phyloP scores from a whole-genome alignment of 2,888 invertebrate genomes.

The Drosophila buzzatii region DNA sequence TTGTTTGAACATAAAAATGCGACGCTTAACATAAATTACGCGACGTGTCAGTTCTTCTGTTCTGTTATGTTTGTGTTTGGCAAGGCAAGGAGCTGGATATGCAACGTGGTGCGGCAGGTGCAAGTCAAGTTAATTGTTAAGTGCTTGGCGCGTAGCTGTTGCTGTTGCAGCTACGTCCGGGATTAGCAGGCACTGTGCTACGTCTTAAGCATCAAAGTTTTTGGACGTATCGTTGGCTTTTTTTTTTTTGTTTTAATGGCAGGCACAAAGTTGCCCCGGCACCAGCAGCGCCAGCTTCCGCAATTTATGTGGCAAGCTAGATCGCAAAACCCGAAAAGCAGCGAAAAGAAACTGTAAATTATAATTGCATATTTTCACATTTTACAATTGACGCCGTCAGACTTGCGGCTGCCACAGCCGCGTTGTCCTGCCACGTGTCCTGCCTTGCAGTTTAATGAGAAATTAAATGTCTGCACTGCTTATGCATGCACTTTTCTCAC shows the following conservation, averaged over 20 bases:
- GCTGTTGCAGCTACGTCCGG: slow-evolving; percentile 41
- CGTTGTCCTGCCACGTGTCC: slow-evolving; percentile 3
- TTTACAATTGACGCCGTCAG: slow-evolving; percentile 81
- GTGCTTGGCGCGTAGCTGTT: slow-evolving; percentile 62
- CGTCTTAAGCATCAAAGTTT: slow-evolving; percentile 60
- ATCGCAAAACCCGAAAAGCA: slow-evolving; percentile 28
- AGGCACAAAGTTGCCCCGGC: slow-evolving; percentile 65
- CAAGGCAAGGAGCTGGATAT: not conserved
- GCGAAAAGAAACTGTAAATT: slow-evolving; percentile 74
- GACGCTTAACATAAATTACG: slow-evolving; percentile 81
- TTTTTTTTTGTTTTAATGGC: slow-evolving; percentile 19
- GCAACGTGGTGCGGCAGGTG: slow-evolving; percentile 57
- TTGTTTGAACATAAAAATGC: slow-evolving; percentile 80
- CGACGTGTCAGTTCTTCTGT: slow-evolving; percentile 54
- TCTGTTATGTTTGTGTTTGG: slow-evolving; percentile 26
- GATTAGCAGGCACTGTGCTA: slow-evolving; percentile 65
- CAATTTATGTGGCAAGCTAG: slow-evolving; percentile 67
- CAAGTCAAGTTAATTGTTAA: slow-evolving; percentile 78
- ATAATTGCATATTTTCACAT: slow-evolving; percentile 85
- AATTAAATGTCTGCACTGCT: slow-evolving; percentile 68
- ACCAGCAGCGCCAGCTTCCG: slow-evolving; percentile 35
- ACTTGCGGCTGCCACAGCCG: slow-evolving; percentile 26
- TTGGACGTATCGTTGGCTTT: slow-evolving; percentile 45
- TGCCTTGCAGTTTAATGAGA: slow-evolving; percentile 63
- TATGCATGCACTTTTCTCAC: slow-evolving; percentile 59